phyloP scores from a whole-genome alignment of 1,140 invertebrate species.

The Drosophila santomea region DNA sequence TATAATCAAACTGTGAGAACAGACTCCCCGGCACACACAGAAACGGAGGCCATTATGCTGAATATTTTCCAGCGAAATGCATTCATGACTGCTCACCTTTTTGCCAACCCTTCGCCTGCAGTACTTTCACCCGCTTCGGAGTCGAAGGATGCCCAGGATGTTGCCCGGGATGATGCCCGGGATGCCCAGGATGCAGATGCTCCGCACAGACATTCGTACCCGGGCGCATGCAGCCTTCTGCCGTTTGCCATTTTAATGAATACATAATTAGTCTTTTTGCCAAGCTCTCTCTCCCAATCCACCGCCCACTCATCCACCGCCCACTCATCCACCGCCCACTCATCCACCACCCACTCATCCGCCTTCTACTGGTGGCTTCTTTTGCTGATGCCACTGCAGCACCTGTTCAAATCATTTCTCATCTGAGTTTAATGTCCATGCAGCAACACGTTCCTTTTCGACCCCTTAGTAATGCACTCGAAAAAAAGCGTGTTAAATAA shows the following conservation, averaged over 20 bases:
- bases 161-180: neutral
- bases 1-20: slow-evolving; percentile 43
- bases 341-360: neutral
- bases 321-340: neutral
- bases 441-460: slow-evolving; percentile 48
- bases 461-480: neutral
- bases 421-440: slow-evolving; percentile 52
- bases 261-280: slow-evolving; percentile 82
- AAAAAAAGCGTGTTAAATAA: neutral
- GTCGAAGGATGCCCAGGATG: neutral
- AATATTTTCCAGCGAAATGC: slow-evolving; percentile 44
- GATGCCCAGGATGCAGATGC: slow-evolving; percentile 3
- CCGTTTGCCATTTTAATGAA: slow-evolving; percentile 79
- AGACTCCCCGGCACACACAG: slow-evolving; percentile 3
- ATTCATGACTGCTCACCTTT: slow-evolving; percentile 39
- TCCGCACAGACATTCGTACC: slow-evolving; percentile 12
- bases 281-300: slow-evolving; percentile 43
- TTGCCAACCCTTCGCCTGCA: slow-evolving; percentile 4
- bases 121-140: slow-evolving; percentile 18
- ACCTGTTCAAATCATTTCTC: slow-evolving; percentile 59
- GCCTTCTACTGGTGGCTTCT: neutral
- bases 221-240: slow-evolving; percentile 32
- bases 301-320: neutral
- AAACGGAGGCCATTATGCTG: slow-evolving; percentile 35
- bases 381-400: slow-evolving; percentile 24